A percentile compares a stretch with the other conserved stretches of the same genome.
These are phyloP conservation scores for Synergus laeviventris DNA, from an alignment of 2,888 invertebrate species.

Conservation along the genomic window DNA sequence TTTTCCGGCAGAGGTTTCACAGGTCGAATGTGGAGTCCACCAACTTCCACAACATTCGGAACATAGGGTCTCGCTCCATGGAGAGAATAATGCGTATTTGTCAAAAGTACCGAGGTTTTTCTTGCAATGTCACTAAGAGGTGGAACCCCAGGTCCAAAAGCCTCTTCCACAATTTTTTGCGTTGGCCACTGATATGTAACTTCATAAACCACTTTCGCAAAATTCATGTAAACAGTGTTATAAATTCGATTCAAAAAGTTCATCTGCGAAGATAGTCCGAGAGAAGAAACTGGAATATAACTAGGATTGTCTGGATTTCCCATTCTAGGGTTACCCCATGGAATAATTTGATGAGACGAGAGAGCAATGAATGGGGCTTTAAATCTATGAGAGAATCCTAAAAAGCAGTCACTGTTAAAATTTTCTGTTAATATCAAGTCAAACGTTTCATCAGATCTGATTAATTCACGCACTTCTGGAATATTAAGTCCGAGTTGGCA, in stretches of 20 bases:
- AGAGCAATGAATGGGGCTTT: constrained; percentile 80
- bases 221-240: constrained; percentile 74
- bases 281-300: constrained; percentile 78
- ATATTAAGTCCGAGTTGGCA: constrained; percentile 75
- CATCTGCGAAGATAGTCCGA: constrained; percentile 77
- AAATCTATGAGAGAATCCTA: constrained; percentile 81
- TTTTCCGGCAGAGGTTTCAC: constrained; percentile 77
- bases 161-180: constrained; percentile 59
- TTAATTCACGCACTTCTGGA: constrained; percentile 65
- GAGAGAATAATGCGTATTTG: constrained; percentile 80
- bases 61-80: constrained; percentile 79
- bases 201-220: constrained; percentile 64
- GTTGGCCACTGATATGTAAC: constrained; percentile 71
- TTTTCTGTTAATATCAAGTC: constrained; percentile 84
- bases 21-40: constrained; percentile 65
- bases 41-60: constrained; percentile 79
- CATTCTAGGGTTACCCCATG: constrained; percentile 79
- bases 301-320: constrained; percentile 80
- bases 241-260: constrained; percentile 73
- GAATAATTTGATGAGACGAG: constrained; percentile 78
- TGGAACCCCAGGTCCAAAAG: constrained; percentile 69
- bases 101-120: constrained; percentile 78
- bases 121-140: constrained; percentile 78
- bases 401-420: constrained; percentile 85
- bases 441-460: constrained; percentile 74